Percentiles rank a stretch among this genome's conserved stretches.
phyloP scores from a whole-genome alignment of 2,113 vertebrate species.

The Silurus asotus region DNA sequence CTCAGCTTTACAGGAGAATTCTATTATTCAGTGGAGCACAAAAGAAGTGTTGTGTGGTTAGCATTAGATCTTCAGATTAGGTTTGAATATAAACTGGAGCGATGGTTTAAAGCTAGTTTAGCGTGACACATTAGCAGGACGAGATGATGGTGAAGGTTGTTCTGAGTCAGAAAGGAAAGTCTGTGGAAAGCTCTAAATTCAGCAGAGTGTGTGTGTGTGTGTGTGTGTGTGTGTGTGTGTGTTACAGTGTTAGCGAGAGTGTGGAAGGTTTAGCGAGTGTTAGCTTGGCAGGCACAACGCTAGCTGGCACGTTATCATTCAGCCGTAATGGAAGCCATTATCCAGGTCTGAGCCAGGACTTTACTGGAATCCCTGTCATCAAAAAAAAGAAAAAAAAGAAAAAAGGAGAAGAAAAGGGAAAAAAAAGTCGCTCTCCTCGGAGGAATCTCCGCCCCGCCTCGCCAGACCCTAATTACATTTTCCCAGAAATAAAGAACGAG shows the following conservation, averaged over 20 bases:
- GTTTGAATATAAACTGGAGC: background rate
- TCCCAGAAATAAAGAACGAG: conserved; percentile 55
- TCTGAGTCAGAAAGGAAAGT: background rate
- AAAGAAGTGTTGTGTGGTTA: background rate
- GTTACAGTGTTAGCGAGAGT: background rate
- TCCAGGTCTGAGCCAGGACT: conserved; percentile 23
- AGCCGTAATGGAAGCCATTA: conserved; percentile 34
- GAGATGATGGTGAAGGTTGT: background rate
- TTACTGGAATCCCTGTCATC: conserved; percentile 46
- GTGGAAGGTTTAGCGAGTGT: background rate
- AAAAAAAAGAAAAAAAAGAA: conserved; percentile 10
- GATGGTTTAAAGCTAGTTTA: background rate
- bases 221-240: conserved; percentile 1
- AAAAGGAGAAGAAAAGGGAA: conserved; percentile 24
- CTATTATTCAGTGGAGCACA: background rate
- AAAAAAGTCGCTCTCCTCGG: background rate
- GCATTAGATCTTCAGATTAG: background rate
- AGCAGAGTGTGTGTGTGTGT: background rate
- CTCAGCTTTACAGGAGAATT: background rate
- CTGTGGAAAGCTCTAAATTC: background rate
- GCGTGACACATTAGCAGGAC: background rate
- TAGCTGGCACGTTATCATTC: background rate
- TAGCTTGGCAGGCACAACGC: background rate
- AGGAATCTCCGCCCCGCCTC: conserved; percentile 42
- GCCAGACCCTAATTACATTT: conserved; percentile 50